A percentile compares a stretch with the other conserved stretches of the same genome.
phyloP scores from a whole-genome alignment of 1,140 invertebrate species.

The Drosophila arizonae region DNA sequence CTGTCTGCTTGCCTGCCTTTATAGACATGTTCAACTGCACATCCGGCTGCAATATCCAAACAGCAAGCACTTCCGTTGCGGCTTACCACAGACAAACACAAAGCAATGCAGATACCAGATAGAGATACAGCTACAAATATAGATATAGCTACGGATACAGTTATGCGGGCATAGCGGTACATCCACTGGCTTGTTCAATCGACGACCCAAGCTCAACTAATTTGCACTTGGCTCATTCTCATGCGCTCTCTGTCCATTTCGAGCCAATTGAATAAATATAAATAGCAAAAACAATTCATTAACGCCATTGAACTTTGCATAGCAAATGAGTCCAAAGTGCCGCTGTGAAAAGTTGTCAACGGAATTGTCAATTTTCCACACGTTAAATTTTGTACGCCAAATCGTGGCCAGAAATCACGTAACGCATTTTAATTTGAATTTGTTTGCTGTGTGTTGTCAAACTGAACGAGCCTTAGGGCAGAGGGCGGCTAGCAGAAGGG shows the following conservation, averaged over 20 bases:
- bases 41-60: slow-evolving; percentile 30
- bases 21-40: slow-evolving; percentile 13
- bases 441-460: slow-evolving; percentile 19
- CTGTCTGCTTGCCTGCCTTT: not conserved
- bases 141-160: slow-evolving; percentile 1
- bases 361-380: slow-evolving; percentile 71
- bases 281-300: slow-evolving; percentile 60
- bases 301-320: slow-evolving; percentile 52
- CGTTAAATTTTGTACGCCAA: slow-evolving; percentile 57
- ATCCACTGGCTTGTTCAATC: not conserved
- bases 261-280: slow-evolving; percentile 7
- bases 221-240: slow-evolving; percentile 3
- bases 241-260: slow-evolving; percentile 42
- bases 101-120: slow-evolving; percentile 8
- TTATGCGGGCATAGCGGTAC: not conserved
- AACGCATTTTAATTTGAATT: slow-evolving; percentile 49
- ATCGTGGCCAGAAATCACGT: slow-evolving; percentile 33
- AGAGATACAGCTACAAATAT: not conserved
- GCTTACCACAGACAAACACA: slow-evolving; percentile 25
- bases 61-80: slow-evolving; percentile 56
- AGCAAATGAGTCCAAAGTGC: slow-evolving; percentile 45
- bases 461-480: not conserved
- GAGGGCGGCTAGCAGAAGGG: not conserved
- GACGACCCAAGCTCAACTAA: not conserved
- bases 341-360: slow-evolving; percentile 27